Evolutionary conservation across 2,888 invertebrate genomes (phyloP).

Genomic region (Amphipyra tragopoginis): DNA sequence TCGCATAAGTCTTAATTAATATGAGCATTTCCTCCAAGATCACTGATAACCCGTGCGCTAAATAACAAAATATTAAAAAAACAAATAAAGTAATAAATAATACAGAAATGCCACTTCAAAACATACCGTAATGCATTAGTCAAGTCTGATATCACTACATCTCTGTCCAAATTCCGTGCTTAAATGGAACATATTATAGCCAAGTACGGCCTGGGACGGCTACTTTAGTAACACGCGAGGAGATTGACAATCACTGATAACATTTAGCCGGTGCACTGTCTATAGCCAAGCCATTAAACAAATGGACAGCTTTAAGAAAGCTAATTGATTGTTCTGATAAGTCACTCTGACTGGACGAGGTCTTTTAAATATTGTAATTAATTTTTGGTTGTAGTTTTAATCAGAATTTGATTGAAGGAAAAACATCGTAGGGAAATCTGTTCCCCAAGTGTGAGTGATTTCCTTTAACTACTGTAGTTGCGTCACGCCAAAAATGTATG

Average conservation of each 20-base stretch:
- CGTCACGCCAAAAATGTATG: too few relatives aligned
- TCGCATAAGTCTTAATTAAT: slow-evolving; percentile 2
- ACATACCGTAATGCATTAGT: slow-evolving; percentile 68
- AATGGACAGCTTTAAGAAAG: slow-evolving; percentile 82
- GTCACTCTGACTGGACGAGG: slow-evolving; percentile 72
- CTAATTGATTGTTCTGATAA: slow-evolving; percentile 87
- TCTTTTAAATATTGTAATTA: slow-evolving; percentile 32
- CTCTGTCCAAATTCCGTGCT: slow-evolving; percentile 70
- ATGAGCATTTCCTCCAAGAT: slow-evolving; percentile 38
- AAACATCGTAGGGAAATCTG: too few relatives aligned
- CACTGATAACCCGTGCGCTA: slow-evolving; percentile 34
- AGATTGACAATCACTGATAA: slow-evolving; percentile 88
- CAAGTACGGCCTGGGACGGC: slow-evolving; percentile 61
- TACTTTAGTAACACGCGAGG: slow-evolving; percentile 73
- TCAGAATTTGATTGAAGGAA: too few relatives aligned
- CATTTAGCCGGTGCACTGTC: slow-evolving; percentile 82
- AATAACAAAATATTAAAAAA: slow-evolving; percentile 26
- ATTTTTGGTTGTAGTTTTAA: slow-evolving; percentile 7
- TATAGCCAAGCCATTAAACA: slow-evolving; percentile 83
- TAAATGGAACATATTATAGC: slow-evolving; percentile 61
- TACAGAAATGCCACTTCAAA: slow-evolving; percentile 52
- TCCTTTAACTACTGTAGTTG: too few relatives aligned
- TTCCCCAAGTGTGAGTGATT: too few relatives aligned
- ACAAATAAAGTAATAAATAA: slow-evolving; percentile 59
- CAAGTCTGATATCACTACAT: slow-evolving; percentile 68